Conservation (phyloP, 2,888 invertebrate species). For the Latrodectus hesperus region DNA sequence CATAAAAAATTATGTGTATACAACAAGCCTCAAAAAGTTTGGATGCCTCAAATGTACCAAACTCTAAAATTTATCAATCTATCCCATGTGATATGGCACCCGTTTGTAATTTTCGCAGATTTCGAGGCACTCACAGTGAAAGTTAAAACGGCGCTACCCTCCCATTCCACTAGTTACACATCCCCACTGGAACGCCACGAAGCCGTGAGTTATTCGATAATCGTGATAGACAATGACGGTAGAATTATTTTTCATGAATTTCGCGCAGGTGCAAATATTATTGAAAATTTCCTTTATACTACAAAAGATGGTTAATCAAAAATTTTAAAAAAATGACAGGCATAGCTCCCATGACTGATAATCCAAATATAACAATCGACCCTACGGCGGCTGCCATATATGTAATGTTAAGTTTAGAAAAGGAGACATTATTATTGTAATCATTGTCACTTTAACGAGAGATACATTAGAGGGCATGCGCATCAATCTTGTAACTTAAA, state of each 20-base stretch:
- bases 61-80: not conserved
- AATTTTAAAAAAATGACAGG: not conserved
- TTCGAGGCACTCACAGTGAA: constrained; percentile 27
- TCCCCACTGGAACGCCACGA: constrained; percentile 5
- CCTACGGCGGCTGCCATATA: constrained; percentile 6
- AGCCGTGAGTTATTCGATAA: constrained; percentile 12
- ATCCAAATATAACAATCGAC: not conserved
- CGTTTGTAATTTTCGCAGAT: constrained; percentile 12
- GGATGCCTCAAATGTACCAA: too few relatives aligned
- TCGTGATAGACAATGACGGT: not conserved
- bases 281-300: constrained; percentile 13
- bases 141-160: not conserved
- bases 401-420: constrained; percentile 1
- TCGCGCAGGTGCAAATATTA: constrained; percentile 1
- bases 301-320: not conserved
- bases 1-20: too few relatives aligned
- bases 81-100: not conserved
- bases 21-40: too few relatives aligned
- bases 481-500: constrained; percentile 11
- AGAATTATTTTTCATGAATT: constrained; percentile 25
- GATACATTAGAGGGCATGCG: not conserved
- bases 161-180: not conserved
- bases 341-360: not conserved
- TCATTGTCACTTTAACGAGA: not conserved
- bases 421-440: not conserved